phyloP scores from a whole-genome alignment of 2,888 invertebrate species.

The Perithous albicinctus region DNA sequence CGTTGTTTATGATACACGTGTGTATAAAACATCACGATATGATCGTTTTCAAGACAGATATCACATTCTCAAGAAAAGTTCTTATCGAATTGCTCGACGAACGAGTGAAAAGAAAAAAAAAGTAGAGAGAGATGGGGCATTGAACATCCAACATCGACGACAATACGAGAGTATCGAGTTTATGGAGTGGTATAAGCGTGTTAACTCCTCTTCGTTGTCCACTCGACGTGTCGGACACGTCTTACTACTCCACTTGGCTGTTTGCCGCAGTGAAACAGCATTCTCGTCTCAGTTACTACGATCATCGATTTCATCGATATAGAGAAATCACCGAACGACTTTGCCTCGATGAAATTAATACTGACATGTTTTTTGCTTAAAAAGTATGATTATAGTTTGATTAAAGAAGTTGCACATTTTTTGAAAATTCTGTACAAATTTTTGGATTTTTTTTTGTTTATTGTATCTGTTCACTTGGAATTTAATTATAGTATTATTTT shows the following conservation, averaged over 20 bases:
- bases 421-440: too few relatives aligned
- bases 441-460: too few relatives aligned
- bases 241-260: conserved; percentile 37
- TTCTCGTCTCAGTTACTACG: conserved; percentile 3
- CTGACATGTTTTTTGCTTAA: neutral
- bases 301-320: conserved; percentile 29
- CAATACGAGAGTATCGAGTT: conserved; percentile 56
- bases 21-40: conserved; percentile 1
- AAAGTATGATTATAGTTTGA: too few relatives aligned
- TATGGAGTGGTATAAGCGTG: conserved; percentile 54
- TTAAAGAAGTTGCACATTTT: too few relatives aligned
- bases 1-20: neutral
- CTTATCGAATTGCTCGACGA: conserved; percentile 22
- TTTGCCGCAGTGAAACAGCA: neutral
- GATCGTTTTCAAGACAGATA: conserved; percentile 12
- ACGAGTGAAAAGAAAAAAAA: conserved; percentile 7
- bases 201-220: conserved; percentile 56
- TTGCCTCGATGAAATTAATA: conserved; percentile 10
- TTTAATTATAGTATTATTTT: too few relatives aligned
- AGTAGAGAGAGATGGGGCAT: neutral
- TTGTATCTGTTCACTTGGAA: too few relatives aligned
- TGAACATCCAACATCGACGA: conserved; percentile 24
- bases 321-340: neutral
- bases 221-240: conserved; percentile 55
- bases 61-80: conserved; percentile 33